These are phyloP conservation scores for Bryconaethiops microstoma DNA, from an alignment of 2,797 vertebrate species.

Conservation along the genomic window DNA sequence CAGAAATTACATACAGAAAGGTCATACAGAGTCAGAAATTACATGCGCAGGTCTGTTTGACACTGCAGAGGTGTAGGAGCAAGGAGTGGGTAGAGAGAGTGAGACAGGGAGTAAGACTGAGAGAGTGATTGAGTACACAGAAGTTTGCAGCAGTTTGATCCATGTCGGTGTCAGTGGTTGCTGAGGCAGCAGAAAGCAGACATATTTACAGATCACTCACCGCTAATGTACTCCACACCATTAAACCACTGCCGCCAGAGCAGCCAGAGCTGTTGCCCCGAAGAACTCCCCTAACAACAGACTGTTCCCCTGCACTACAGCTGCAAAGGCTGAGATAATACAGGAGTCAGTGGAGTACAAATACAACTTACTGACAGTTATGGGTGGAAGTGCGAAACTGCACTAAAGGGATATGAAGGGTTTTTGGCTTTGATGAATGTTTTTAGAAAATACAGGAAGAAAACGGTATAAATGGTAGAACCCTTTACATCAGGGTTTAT, in stretches of 20 bases:
- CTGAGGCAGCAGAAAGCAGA: slow-evolving; percentile 78
- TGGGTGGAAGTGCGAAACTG: not conserved
- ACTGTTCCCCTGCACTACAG: slow-evolving; percentile 25
- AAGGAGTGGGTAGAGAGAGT: not conserved
- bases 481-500: too few relatives aligned
- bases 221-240: slow-evolving; percentile 61
- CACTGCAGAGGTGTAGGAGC: not conserved
- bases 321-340: not conserved
- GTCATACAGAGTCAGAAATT: not conserved
- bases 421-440: not conserved
- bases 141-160: slow-evolving; percentile 60
- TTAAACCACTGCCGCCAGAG: slow-evolving; percentile 51
- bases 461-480: too few relatives aligned
- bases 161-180: slow-evolving; percentile 58
- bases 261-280: slow-evolving; percentile 1
- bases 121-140: slow-evolving; percentile 50
- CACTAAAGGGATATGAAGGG: not conserved
- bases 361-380: not conserved
- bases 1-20: too few relatives aligned
- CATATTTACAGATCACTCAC: slow-evolving; percentile 81
- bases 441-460: too few relatives aligned
- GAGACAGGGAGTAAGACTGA: slow-evolving; percentile 41
- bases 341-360: not conserved
- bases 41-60: not conserved
- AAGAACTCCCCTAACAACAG: slow-evolving; percentile 45